A percentile compares a stretch with the other conserved stretches of the same genome.
These are phyloP conservation scores for Conus ventricosus DNA, from an alignment of 1,140 invertebrate genomes.

Conservation along the genomic window DNA sequence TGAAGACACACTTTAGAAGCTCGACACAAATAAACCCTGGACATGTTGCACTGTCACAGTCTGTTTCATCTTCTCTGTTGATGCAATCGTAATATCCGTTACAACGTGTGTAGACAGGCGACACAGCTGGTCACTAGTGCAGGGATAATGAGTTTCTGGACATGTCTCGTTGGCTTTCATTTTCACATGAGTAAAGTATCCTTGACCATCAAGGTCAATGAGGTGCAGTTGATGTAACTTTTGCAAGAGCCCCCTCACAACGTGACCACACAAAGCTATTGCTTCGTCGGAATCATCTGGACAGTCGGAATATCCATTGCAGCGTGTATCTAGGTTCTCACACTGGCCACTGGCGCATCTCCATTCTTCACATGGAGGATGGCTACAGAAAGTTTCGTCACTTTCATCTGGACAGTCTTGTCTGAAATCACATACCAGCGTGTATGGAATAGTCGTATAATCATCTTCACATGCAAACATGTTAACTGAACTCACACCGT, in stretches of 20 bases:
- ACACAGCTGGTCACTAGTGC: background rate
- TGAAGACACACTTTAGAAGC: constrained; percentile 26
- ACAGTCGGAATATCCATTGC: background rate
- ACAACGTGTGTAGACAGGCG: constrained; percentile 6
- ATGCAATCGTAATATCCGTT: constrained; percentile 24
- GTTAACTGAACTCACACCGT: too few species aligned
- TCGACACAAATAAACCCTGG: constrained; percentile 34
- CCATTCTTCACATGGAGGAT: background rate
- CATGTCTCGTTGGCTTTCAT: background rate
- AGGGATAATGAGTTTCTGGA: constrained; percentile 8
- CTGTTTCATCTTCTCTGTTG: background rate
- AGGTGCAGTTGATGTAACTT: background rate
- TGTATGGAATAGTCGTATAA: background rate
- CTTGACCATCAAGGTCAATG: background rate
- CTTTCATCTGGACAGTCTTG: background rate
- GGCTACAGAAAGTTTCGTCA: background rate
- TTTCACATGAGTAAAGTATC: background rate
- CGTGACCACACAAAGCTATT: background rate
- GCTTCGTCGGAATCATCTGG: constrained; percentile 14
- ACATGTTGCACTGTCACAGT: constrained; percentile 24
- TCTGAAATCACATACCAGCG: constrained; percentile 8
- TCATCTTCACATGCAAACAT: background rate
- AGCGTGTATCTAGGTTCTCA: background rate
- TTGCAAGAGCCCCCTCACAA: too few species aligned
- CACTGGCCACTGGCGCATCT: constrained; percentile 1